These are phyloP conservation scores for Anarrhichthys ocellatus DNA, from an alignment of 2,113 vertebrate species.

Conservation along the genomic window DNA sequence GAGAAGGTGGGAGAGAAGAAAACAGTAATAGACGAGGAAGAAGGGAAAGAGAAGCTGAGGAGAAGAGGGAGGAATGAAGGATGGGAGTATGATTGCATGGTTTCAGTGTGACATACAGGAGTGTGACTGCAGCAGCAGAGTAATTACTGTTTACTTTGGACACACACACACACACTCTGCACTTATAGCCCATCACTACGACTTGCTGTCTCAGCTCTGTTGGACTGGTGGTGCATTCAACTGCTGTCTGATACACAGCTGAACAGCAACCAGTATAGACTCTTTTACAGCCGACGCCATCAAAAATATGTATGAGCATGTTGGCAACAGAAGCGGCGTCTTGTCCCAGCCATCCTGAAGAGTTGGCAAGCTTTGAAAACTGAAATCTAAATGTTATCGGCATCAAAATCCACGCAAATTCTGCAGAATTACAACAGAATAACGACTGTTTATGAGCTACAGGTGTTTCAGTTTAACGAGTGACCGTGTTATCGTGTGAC, in stretches of 20 bases:
- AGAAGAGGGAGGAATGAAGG: slow-evolving; percentile 39
- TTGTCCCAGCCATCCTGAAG: too few species aligned
- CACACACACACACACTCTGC: slow-evolving; percentile 27
- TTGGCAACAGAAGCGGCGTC: too few species aligned
- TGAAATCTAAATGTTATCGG: neutral
- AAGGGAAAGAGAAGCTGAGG: neutral
- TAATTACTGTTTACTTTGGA: slow-evolving; percentile 79
- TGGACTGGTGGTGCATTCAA: slow-evolving; percentile 13
- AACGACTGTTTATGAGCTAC: too few species aligned
- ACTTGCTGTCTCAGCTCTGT: slow-evolving; percentile 67
- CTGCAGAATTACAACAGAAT: too few species aligned
- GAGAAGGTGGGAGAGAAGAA: neutral
- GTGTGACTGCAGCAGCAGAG: slow-evolving; percentile 64
- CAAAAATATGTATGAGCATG: too few species aligned
- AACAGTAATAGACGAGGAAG: neutral
- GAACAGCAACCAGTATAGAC: neutral
- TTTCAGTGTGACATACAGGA: slow-evolving; percentile 63
- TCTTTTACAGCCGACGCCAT: neutral
- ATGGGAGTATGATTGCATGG: slow-evolving; percentile 64
- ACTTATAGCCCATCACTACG: slow-evolving; percentile 16
- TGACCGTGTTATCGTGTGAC: too few species aligned
- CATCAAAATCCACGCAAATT: neutral
- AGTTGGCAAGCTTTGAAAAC: too few species aligned
- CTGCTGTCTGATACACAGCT: neutral
- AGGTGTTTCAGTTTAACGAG: too few species aligned